A percentile compares a stretch with the other conserved stretches of the same genome.
Conservation (phyloP, 2,797 vertebrate genomes). For the Euphonia xanthogaster region DNA sequence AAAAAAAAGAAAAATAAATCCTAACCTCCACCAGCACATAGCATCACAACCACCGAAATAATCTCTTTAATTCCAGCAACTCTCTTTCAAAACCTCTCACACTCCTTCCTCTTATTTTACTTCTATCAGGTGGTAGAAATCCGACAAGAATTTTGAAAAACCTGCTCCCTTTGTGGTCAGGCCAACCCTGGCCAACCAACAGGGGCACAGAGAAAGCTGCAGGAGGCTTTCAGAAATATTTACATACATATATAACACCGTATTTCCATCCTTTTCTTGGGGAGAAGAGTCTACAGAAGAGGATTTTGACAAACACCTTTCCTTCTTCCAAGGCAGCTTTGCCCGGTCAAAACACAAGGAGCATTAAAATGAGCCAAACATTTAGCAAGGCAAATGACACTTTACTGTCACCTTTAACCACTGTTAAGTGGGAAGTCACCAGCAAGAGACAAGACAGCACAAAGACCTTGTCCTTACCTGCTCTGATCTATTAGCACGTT, state of each 20-base stretch:
- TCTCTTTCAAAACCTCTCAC: neutral
- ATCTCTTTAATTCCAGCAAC: neutral
- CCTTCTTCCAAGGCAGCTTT: neutral
- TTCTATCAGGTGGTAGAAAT: neutral
- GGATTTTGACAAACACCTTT: neutral
- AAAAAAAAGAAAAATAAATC: neutral
- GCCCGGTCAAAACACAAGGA: neutral
- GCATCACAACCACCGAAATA: neutral
- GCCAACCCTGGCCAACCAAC: neutral
- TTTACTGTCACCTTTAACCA: neutral
- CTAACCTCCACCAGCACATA: neutral
- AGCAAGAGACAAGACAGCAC: neutral
- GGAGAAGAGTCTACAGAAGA: neutral
- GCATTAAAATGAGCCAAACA: neutral
- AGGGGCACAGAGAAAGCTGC: neutral
- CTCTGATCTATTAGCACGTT: neutral
- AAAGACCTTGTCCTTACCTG: neutral
- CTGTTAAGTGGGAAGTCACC: neutral
- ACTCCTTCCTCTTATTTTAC: neutral
- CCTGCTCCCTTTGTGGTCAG: neutral
- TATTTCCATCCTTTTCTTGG: neutral
- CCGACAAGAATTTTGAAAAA: neutral
- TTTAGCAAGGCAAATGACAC: neutral
- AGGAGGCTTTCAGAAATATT: neutral
- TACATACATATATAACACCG: neutral